Conservation (phyloP, 2,797 vertebrate species). For the Poecilia wingei region DNA sequence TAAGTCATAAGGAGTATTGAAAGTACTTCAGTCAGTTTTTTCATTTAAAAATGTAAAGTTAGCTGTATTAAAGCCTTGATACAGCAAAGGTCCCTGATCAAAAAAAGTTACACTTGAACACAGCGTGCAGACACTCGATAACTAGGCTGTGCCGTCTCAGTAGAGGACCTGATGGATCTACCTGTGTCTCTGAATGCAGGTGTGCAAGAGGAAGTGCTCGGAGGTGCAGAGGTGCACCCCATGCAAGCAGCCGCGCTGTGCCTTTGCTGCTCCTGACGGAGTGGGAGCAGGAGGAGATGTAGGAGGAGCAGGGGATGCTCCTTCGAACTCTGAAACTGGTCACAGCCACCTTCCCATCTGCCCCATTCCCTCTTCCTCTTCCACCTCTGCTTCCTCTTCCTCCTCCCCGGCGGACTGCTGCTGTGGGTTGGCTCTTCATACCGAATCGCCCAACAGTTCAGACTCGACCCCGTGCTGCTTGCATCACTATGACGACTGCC, state of each 20-base stretch:
- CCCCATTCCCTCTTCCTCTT: conserved; percentile 80
- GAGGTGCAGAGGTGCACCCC: conserved; percentile 85
- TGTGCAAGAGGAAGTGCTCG: conserved; percentile 85
- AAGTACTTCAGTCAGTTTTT: background rate
- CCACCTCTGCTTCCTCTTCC: conserved; percentile 64
- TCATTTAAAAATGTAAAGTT: background rate
- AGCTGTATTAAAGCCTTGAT: background rate
- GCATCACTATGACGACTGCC: conserved; percentile 77
- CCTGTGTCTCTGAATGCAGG: conserved; percentile 59
- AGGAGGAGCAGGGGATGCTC: conserved; percentile 59
- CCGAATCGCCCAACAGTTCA: conserved; percentile 71
- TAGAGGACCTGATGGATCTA: background rate
- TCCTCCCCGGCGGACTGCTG: conserved; percentile 74
- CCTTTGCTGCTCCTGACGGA: conserved; percentile 75
- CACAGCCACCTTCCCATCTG: conserved; percentile 80
- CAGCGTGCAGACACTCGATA: background rate
- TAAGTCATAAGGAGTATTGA: background rate
- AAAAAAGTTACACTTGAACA: background rate
- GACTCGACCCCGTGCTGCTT: conserved; percentile 77
- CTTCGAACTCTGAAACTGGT: conserved; percentile 70
- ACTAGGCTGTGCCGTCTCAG: background rate
- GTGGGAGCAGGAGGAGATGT: conserved; percentile 62
- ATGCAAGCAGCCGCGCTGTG: conserved; percentile 92
- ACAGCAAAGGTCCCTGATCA: background rate
- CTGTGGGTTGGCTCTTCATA: conserved; percentile 67